Evolutionary conservation across 2,113 vertebrate genomes (phyloP).

Genomic region (Xyrauchen texanus): DNA sequence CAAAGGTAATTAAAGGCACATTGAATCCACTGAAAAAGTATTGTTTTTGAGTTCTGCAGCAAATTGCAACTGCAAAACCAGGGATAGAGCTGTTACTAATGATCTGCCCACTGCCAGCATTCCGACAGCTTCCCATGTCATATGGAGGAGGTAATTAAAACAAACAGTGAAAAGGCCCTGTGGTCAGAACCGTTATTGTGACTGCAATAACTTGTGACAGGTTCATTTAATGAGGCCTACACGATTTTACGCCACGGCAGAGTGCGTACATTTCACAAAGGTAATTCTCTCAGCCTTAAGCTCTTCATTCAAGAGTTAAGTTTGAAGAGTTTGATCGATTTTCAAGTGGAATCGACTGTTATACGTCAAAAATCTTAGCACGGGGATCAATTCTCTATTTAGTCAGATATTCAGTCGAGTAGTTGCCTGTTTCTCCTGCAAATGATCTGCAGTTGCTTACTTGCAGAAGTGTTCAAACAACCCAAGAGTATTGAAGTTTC

Average conservation of each 20-base stretch:
- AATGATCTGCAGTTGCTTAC: background rate
- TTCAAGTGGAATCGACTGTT: background rate
- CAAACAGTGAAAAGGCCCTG: slow-evolving; percentile 37
- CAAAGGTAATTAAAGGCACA: background rate
- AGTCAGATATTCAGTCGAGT: background rate
- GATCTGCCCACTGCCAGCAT: slow-evolving; percentile 5
- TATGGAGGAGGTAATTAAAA: slow-evolving; percentile 41
- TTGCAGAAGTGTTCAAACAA: background rate
- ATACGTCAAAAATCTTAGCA: slow-evolving; percentile 7
- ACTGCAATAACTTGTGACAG: slow-evolving; percentile 35
- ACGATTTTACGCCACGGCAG: slow-evolving; percentile 1
- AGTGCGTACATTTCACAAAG: background rate
- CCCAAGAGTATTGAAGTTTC: background rate
- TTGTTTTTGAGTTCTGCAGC: background rate
- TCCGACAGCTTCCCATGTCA: slow-evolving; percentile 43
- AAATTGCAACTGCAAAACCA: background rate
- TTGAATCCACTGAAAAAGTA: background rate
- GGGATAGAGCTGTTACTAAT: slow-evolving; percentile 25
- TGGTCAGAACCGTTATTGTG: slow-evolving; percentile 33
- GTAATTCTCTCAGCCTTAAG: background rate
- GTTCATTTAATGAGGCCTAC: background rate
- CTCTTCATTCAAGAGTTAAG: slow-evolving; percentile 21
- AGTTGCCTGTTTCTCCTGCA: background rate
- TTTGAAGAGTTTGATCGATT: background rate
- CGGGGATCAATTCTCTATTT: slow-evolving; percentile 12